Conservation (phyloP, 1,140 invertebrate species). For the Hesperophylax magnus region DNA sequence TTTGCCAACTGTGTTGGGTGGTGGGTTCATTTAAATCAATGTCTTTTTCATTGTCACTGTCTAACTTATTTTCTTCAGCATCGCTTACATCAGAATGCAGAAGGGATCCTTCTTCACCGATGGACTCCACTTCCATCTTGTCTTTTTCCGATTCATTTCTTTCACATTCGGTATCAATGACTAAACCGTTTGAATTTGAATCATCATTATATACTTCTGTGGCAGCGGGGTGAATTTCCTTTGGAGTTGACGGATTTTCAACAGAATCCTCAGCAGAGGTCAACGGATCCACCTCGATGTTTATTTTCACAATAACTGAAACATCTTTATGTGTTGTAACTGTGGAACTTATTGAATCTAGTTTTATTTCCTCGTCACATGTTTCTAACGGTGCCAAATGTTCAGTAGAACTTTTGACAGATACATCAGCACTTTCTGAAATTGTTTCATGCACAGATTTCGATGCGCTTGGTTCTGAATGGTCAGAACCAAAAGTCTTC, state of each 20-base stretch:
- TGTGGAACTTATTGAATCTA: not conserved
- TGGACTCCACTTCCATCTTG: not conserved
- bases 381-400: too few species aligned
- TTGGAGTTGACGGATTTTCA: too few species aligned
- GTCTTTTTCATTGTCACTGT: not conserved
- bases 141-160: constrained; percentile 6
- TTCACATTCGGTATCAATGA: constrained; percentile 45
- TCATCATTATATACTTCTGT: constrained; percentile 30
- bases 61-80: constrained; percentile 29
- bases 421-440: too few species aligned
- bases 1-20: not conserved
- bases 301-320: constrained; percentile 14
- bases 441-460: too few species aligned
- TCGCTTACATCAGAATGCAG: constrained; percentile 32
- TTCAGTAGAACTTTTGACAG: too few species aligned
- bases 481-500: too few species aligned
- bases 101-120: constrained; percentile 20
- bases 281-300: not conserved
- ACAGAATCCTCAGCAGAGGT: too few species aligned
- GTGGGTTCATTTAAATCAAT: not conserved
- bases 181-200: constrained; percentile 35
- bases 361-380: too few species aligned
- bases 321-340: not conserved
- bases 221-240: not conserved
- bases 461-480: too few species aligned